These are phyloP conservation scores for Tapera naevia DNA, from an alignment of 2,797 vertebrate species.

Conservation along the genomic window DNA sequence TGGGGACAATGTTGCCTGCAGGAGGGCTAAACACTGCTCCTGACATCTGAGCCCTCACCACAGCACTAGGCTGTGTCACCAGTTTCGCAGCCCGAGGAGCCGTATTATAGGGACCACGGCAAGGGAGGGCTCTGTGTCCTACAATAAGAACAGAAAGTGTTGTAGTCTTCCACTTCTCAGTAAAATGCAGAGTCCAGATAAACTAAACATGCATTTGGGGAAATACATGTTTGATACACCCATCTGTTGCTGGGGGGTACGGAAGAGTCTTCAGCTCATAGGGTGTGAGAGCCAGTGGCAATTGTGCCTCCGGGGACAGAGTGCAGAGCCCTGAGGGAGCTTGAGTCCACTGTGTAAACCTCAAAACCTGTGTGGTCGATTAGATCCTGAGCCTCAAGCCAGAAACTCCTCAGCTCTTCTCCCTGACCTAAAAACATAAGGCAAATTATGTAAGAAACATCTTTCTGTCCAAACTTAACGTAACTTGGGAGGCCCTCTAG, in stretches of 20 bases:
- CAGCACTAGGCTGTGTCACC: not conserved
- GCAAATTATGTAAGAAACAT: not conserved
- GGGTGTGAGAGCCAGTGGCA: not conserved
- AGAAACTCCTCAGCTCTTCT: not conserved
- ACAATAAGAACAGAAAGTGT: not conserved
- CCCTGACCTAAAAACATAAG: not conserved
- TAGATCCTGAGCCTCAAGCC: not conserved
- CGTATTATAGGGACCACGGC: rapidly evolving
- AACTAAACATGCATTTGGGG: not conserved
- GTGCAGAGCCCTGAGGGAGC: not conserved
- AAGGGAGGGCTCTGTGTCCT: not conserved
- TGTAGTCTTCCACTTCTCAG: not conserved
- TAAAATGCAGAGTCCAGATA: not conserved
- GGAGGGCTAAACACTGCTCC: conserved; percentile 57
- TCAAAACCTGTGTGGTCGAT: not conserved
- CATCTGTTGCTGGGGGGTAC: not conserved
- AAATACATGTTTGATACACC: rapidly evolving
- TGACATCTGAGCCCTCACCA: conserved; percentile 49
- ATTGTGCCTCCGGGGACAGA: rapidly evolving
- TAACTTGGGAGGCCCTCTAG: not conserved
- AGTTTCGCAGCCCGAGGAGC: not conserved
- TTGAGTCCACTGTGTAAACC: not conserved
- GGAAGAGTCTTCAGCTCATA: not conserved
- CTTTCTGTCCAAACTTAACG: not conserved
- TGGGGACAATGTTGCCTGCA: conserved; percentile 47